phyloP scores from a whole-genome alignment of 2,797 vertebrate genomes.

The Cynodonichthys magdalenae region DNA sequence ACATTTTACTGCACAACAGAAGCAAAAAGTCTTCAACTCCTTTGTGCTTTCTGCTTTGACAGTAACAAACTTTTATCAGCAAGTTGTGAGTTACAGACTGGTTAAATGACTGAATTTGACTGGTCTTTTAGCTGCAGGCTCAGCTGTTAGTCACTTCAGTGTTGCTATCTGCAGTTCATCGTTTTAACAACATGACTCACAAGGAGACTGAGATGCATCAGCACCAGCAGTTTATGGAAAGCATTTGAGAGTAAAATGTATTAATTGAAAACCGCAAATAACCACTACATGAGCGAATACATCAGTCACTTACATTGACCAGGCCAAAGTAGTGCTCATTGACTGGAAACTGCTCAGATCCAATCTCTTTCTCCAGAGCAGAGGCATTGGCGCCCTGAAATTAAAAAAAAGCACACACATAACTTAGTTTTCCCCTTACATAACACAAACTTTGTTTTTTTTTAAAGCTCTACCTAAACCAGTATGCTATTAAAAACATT shows the following conservation, averaged over 20 bases:
- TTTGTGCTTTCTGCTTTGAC: no score
- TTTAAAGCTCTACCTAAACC: neutral
- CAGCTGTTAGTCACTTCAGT: neutral
- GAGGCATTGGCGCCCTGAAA: constrained; percentile 89
- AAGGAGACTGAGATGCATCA: neutral
- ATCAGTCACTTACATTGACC: constrained; percentile 82
- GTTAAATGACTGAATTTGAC: neutral
- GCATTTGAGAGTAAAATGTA: neutral
- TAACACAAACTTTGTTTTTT: neutral
- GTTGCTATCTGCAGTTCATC: neutral
- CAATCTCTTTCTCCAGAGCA: constrained; percentile 91
- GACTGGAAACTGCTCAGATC: constrained; percentile 89
- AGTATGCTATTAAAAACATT: constrained; percentile 1
- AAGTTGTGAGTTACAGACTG: no score
- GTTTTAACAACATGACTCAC: neutral
- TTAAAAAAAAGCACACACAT: constrained; percentile 26
- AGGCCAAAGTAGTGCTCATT: constrained; percentile 90
- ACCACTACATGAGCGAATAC: neutral
- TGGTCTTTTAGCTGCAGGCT: neutral
- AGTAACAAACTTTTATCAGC: no score
- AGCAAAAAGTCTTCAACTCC: no score
- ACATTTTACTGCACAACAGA: no score
- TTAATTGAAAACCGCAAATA: neutral
- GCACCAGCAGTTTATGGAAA: neutral
- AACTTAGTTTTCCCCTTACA: neutral